phyloP scores from a whole-genome alignment of 2,888 invertebrate species.

The Coelinius sp. region DNA sequence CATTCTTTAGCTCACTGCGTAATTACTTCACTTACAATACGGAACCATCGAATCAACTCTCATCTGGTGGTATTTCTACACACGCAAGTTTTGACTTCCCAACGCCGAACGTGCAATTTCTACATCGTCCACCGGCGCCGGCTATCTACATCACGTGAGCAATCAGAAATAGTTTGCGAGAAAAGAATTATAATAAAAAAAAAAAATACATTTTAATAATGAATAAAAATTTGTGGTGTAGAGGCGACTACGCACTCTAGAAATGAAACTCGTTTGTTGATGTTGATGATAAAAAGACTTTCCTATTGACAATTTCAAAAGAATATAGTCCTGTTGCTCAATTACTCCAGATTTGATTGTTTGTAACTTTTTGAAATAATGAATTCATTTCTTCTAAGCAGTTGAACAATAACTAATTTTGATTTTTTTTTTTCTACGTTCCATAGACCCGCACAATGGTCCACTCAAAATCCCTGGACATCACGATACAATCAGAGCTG shows the following conservation, averaged over 20 bases:
- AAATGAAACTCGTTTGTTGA: not conserved
- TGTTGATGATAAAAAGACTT: not conserved
- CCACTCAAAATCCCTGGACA: not conserved
- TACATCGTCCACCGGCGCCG: not conserved
- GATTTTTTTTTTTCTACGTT: not conserved
- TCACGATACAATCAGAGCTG: not conserved
- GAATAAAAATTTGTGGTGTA: not conserved
- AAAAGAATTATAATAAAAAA: not conserved
- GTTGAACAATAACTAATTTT: not conserved
- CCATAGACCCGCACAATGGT: not conserved
- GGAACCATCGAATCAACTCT: slow-evolving; percentile 8
- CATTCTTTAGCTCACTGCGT: slow-evolving; percentile 15
- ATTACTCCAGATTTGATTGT: too few relatives aligned
- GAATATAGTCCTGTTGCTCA: too few relatives aligned
- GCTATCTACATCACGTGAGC: not conserved
- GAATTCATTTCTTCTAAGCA: too few relatives aligned
- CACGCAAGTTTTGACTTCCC: slow-evolving; percentile 8
- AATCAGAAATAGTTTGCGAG: not conserved
- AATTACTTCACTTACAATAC: slow-evolving; percentile 15
- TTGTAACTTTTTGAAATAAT: too few relatives aligned
- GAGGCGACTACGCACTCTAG: not conserved
- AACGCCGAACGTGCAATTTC: not conserved
- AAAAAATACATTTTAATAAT: not conserved
- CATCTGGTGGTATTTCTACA: not conserved
- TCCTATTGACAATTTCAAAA: not conserved